Evolutionary conservation across 2,888 invertebrate species (phyloP), one percentile per base, ranked within the genome.

Genomic region (Polyommatus iphigenia): DNA sequence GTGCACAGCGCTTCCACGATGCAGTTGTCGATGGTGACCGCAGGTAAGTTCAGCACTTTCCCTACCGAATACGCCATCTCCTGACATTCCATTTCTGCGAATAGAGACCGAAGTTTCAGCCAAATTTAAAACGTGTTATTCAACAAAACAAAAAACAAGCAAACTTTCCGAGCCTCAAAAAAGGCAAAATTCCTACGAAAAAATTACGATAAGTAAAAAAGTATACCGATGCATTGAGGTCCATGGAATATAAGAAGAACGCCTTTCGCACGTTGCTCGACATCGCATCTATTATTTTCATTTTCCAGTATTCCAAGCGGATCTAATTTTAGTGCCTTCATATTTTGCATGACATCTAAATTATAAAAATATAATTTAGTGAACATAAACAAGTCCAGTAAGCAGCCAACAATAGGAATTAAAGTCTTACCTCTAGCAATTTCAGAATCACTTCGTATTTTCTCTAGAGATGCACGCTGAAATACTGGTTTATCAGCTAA

Each of bases 1-100:
- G 84, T 79, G 81, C 89, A 88, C 62, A 95, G 85, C 50, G 93
- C 92, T 84, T 95, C 93, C 78, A 91, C 93, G 83, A 92, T 93
- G 85, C 92, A 89, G 50, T 87, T 84, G 85, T 95, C 96, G 78
- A 95, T 89, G 85, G 90, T 95, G 80, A 94, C 83, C 6, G 92
- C 91, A 0, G 95, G 94, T 79, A 95, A 81, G 4, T 85, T 81
- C 3, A 95, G 85, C 6, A 80, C 83, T 84, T 90, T 94, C 4
- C 94, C 95, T 24, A 92, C 79, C 2, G 88, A 83, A 81, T 90
- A 91, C 4, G 92, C 92, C 77, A 92, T 87, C 87, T 93, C 93
- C 85, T 90, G 88, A 81, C 91, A 87, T 79, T 89, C 86, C 59
- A 85, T 84, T 87, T 92, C 93, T 93, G 79, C 78, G 85, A 85